These are phyloP conservation scores for Microtus richardsoni DNA, from an alignment of 2,113 vertebrate species.

Conservation along the genomic window DNA sequence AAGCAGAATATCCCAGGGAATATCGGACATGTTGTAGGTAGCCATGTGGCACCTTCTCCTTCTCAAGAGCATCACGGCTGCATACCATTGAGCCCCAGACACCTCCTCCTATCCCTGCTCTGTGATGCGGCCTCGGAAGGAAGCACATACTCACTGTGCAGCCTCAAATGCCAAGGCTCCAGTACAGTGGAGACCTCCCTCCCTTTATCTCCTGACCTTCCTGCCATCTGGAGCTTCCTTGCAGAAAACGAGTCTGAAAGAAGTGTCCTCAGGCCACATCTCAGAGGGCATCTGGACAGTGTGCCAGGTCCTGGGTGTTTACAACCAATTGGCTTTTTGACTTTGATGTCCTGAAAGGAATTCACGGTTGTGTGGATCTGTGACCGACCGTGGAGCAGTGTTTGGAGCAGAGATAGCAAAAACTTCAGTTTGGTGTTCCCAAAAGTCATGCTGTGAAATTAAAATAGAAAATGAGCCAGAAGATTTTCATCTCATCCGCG, in stretches of 20 bases:
- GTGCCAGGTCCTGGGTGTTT: not conserved
- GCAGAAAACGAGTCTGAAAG: conserved; percentile 43
- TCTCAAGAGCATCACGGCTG: not conserved
- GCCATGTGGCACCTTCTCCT: not conserved
- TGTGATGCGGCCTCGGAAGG: not conserved
- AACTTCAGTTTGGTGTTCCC: not conserved
- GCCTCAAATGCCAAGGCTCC: not conserved
- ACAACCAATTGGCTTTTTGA: conserved; percentile 21
- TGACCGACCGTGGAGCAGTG: not conserved
- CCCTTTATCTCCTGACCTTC: not conserved
- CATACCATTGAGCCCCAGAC: rapidly evolving
- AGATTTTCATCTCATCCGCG: not conserved
- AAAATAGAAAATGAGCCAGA: not conserved
- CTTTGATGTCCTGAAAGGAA: conserved; percentile 22
- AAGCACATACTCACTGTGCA: not conserved
- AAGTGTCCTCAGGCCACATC: not conserved
- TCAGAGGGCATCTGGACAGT: not conserved
- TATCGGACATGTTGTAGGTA: not conserved
- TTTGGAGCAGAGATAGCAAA: not conserved
- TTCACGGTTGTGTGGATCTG: not conserved
- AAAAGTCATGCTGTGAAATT: not conserved
- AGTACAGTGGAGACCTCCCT: not conserved
- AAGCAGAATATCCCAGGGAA: not conserved
- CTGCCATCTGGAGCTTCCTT: not conserved
- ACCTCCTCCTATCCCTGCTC: not conserved